These are phyloP conservation scores for Zonotrichia leucophrys DNA, from an alignment of 2,113 vertebrate species.

Conservation along the genomic window DNA sequence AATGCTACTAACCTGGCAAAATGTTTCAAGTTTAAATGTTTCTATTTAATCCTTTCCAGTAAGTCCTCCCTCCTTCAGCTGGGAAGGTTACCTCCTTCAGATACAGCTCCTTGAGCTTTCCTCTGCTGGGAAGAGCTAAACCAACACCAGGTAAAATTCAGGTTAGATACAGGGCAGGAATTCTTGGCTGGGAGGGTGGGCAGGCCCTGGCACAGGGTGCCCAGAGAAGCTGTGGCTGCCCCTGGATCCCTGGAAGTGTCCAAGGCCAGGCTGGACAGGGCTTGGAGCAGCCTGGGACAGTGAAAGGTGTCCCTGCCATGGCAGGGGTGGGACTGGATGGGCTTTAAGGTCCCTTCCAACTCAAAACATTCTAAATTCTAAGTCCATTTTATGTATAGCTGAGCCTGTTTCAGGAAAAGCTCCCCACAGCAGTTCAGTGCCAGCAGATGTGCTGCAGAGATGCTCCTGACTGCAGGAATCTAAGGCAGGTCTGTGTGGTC, in stretches of 20 bases:
- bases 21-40: not conserved
- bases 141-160: not conserved
- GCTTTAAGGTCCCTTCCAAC: not conserved
- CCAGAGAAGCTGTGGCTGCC: not conserved
- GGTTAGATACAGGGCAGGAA: not conserved
- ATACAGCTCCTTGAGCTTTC: not conserved
- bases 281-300: rapidly evolving
- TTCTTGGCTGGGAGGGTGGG: rapidly evolving
- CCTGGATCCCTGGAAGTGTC: not conserved
- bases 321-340: rapidly evolving
- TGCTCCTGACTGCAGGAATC: not conserved
- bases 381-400: not conserved
- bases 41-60: not conserved
- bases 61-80: not conserved
- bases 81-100: not conserved
- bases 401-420: not conserved
- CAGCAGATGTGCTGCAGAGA: not conserved
- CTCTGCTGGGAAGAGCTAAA: not conserved
- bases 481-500: not conserved
- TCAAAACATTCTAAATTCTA: not conserved
- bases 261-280: rapidly evolving
- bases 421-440: not conserved
- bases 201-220: not conserved
- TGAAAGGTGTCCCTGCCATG: not conserved
- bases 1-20: not conserved